Evolutionary conservation across 2,113 vertebrate genomes (phyloP).

Genomic region (Neotragus moschatus): DNA sequence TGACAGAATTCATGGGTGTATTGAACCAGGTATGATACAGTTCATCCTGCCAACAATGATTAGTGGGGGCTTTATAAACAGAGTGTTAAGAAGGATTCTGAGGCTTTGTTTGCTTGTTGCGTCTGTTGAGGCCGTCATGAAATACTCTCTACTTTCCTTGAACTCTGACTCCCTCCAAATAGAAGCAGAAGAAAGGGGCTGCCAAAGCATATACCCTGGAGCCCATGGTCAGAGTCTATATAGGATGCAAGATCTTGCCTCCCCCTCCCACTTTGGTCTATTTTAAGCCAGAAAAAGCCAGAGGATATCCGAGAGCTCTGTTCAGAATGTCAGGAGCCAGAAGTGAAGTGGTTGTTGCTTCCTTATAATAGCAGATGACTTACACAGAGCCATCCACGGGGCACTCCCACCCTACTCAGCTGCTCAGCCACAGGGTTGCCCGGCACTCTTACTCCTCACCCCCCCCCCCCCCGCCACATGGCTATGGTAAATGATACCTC

Average conservation of each 20-base stretch:
- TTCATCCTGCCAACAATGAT: not conserved
- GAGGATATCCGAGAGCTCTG: conserved; percentile 26
- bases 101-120: not conserved
- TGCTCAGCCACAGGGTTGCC: not conserved
- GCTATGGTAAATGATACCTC: not conserved
- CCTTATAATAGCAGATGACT: conserved; percentile 35
- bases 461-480: not conserved
- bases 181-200: not conserved
- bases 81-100: not conserved
- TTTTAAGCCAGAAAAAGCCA: conserved; percentile 46
- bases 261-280: not conserved
- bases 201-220: not conserved
- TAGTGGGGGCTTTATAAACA: not conserved
- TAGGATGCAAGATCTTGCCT: not conserved
- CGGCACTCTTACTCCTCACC: not conserved
- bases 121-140: not conserved
- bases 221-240: not conserved
- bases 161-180: not conserved
- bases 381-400: not conserved
- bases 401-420: not conserved
- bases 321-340: conserved; percentile 25
- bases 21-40: not conserved
- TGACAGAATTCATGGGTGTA: not conserved
- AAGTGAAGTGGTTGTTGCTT: not conserved
- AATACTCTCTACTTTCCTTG: not conserved